Evolutionary conservation across 2,888 invertebrate genomes (phyloP).

Genomic region (Sinelater perroti): DNA sequence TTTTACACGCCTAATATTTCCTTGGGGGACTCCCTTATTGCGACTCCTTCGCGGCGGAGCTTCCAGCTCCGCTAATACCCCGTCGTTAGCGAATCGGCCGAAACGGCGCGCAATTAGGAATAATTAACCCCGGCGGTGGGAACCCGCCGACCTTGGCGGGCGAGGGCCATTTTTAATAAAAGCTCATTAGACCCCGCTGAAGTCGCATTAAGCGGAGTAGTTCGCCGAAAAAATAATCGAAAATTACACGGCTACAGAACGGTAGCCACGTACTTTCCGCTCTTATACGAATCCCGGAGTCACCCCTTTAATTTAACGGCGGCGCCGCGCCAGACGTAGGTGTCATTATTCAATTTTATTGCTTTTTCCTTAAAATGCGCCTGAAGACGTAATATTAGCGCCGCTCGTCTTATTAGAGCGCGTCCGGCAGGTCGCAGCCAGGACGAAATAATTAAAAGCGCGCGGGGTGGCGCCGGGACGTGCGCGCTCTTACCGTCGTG

Average conservation of each 20-base stretch:
- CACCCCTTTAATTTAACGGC: constrained; percentile 45
- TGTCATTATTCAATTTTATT: constrained; percentile 46
- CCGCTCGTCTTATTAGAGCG: constrained; percentile 11
- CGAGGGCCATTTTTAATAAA: constrained; percentile 25
- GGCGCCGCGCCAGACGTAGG: constrained; percentile 41
- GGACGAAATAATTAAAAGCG: constrained; percentile 9
- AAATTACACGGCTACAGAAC: constrained; percentile 47
- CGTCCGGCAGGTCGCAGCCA: neutral
- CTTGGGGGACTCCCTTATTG: constrained; percentile 52
- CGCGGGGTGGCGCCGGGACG: neutral
- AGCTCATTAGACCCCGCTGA: constrained; percentile 22
- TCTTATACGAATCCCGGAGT: constrained; percentile 41
- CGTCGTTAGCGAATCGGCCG: neutral
- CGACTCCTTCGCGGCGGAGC: constrained; percentile 38
- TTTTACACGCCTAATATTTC: constrained; percentile 55
- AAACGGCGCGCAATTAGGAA: constrained; percentile 6
- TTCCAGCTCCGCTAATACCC: neutral
- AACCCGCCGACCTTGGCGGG: neutral
- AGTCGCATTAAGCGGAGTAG: constrained; percentile 43
- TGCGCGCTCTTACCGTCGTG: constrained; percentile 68
- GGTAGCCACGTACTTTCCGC: constrained; percentile 44
- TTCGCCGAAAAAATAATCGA: constrained; percentile 30
- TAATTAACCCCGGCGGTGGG: constrained; percentile 10
- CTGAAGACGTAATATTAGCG: constrained; percentile 9
- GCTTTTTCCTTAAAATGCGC: constrained; percentile 31